Percentiles rank a stretch among this genome's conserved stretches.
These are phyloP conservation scores for Tragelaphus buxtoni DNA, from an alignment of 2,113 vertebrate species.

Conservation along the genomic window DNA sequence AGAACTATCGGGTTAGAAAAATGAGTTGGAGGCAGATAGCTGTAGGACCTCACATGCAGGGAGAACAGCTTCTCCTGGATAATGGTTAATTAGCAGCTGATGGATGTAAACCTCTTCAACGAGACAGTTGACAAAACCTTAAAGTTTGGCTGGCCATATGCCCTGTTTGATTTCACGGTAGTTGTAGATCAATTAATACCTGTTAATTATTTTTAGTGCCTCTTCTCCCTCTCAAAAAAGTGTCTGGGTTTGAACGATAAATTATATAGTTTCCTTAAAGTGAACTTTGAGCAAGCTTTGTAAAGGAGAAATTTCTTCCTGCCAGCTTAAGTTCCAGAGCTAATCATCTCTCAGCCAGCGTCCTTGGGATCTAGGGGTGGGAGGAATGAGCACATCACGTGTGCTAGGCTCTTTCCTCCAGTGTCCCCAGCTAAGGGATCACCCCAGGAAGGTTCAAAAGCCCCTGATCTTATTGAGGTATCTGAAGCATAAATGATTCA, in stretches of 20 bases:
- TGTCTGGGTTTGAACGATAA: not conserved
- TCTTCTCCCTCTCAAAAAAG: not conserved
- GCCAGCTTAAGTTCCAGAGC: not conserved
- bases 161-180: not conserved
- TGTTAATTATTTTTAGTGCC: slow-evolving; percentile 14
- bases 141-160: not conserved
- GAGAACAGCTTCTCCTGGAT: not conserved
- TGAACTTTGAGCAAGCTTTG: not conserved
- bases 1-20: not conserved
- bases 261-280: not conserved
- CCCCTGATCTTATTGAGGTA: not conserved
- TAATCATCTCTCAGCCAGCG: not conserved
- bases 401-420: not conserved
- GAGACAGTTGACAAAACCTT: not conserved
- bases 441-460: not conserved
- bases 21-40: not conserved
- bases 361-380: not conserved
- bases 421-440: not conserved
- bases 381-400: not conserved
- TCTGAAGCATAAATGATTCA: slow-evolving; percentile 53
- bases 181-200: not conserved
- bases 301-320: not conserved
- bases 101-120: not conserved
- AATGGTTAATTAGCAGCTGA: slow-evolving; percentile 15
- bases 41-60: not conserved